phyloP scores from a whole-genome alignment of 2,113 vertebrate genomes.

The human (Homo sapiens) region GRCh38 chr3:61879501-61880000 shows the following conservation, averaged over 20 bases:
- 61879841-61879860: background rate
- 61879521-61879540: background rate
- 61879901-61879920: background rate
- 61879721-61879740: background rate
- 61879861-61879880: background rate
- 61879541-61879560: background rate
- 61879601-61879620: background rate
- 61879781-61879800: background rate
- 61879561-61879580: background rate
- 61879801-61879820: background rate
- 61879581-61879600: background rate
- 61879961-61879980: rapidly evolving
- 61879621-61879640: background rate
- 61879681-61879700: background rate
- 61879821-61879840: background rate
- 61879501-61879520: background rate
- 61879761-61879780: background rate
- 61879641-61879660: background rate
- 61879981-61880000: background rate
- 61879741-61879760: background rate
- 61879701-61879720: background rate
- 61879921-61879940: background rate
- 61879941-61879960: background rate
- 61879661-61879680: background rate
- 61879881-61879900: background rate